Evolutionary conservation across 2,113 vertebrate species (phyloP), one percentile per base, ranked within the genome.

Genomic region (Donacobius atricapilla): DNA sequence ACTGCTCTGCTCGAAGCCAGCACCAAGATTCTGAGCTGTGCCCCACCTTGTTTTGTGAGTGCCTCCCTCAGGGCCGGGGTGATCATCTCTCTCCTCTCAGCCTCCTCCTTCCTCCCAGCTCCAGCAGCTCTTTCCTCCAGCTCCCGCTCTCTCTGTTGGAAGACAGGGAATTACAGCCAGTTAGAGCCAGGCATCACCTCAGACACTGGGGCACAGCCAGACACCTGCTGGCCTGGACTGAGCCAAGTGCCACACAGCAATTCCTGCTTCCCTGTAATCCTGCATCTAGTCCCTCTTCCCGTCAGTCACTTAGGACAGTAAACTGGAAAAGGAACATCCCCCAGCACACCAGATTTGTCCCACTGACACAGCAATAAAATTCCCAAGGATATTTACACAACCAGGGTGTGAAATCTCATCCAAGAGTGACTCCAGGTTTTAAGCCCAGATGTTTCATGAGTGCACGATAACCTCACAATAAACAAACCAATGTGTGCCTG

Each of bases 41-140:
- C n/a, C 81, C 21, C 44, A 99, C 99, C 99, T 99, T 99, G 99
- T 54, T 99, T 99, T 11, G 98, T 98, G 20, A 99, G 98, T 0
- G 98, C 98, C 25, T 98, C 98, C 73, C 98, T 98, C 40, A 99
- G 98, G 50, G 98, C 98, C 0, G 98, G 98, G 1, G 99, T 99
- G 79, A 99, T 98, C 99, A 99, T 99, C 89, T 99, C 98, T 92
- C 99, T 97, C 82, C 91, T 89, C 56, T 98, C 99, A 24, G 70
- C 87, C 56, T 93, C 96, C 53, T 97, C 98, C 19, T 64, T 96
- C 89, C 78, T 98, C 90, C 92, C 89, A 64, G 89, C 92, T 95
- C 90, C 95, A 69, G 76, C 96, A 37, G 71, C 57, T 23, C 95
- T 89, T 82, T 77, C 96, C 69, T 94, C 25, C 2, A 88, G 87